These are phyloP conservation scores for Drosophila burlai DNA, from an alignment of 1,140 invertebrate species.

Conservation along the genomic window DNA sequence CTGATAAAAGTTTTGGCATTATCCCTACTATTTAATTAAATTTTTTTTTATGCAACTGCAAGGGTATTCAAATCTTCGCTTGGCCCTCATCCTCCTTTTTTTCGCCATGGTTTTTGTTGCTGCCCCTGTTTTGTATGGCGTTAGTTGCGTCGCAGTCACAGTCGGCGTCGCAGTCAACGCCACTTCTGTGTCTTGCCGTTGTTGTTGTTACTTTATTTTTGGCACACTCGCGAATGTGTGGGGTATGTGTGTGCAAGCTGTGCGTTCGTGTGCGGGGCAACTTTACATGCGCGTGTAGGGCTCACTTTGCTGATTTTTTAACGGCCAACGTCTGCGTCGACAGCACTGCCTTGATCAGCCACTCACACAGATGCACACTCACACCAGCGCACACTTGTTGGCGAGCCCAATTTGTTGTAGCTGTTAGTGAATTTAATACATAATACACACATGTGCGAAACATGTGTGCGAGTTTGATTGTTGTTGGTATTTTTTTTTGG, in stretches of 20 bases:
- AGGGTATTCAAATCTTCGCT: constrained; percentile 20
- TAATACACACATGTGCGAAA: constrained; percentile 52
- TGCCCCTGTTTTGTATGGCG: constrained; percentile 71
- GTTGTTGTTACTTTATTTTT: constrained; percentile 76
- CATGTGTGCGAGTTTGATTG: constrained; percentile 53
- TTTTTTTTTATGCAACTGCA: neutral
- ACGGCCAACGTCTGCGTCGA: constrained; percentile 61
- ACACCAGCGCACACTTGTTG: constrained; percentile 33
- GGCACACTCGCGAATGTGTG: constrained; percentile 61
- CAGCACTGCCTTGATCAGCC: constrained; percentile 72
- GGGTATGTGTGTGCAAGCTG: constrained; percentile 11
- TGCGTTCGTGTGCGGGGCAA: constrained; percentile 55
- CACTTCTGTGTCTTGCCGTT: constrained; percentile 39
- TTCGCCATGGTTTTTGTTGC: constrained; percentile 53
- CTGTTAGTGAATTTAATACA: constrained; percentile 74
- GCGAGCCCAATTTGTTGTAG: constrained; percentile 79
- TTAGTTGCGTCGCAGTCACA: constrained; percentile 57
- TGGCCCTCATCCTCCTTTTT: constrained; percentile 9
- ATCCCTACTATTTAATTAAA: neutral
- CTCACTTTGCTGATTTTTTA: constrained; percentile 74
- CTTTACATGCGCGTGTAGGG: constrained; percentile 83
- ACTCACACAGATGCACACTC: constrained; percentile 29
- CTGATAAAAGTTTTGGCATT: too few relatives aligned
- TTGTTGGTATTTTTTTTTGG: constrained; percentile 11
- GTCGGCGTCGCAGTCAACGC: constrained; percentile 51